Percentiles rank a stretch among this genome's conserved stretches.
Evolutionary conservation across 2,113 vertebrate species (phyloP).

Genomic region (Nothoprocta perdicaria): DNA sequence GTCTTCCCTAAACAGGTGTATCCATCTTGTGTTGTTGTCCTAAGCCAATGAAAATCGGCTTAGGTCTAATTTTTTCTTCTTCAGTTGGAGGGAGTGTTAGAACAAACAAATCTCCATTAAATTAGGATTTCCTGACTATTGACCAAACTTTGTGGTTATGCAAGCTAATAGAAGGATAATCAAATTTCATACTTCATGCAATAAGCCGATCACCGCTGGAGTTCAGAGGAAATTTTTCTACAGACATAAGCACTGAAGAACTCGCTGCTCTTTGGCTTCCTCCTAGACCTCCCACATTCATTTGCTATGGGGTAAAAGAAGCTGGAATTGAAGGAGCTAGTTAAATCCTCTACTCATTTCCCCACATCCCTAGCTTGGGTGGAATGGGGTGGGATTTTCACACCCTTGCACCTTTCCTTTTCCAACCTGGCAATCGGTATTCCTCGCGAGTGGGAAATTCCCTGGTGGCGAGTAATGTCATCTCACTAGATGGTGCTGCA

Average conservation of each 20-base stretch:
- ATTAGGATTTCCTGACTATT: neutral
- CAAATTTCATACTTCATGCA: neutral
- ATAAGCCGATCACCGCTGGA: neutral
- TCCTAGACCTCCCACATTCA: neutral
- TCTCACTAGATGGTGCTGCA: slow-evolving; percentile 73
- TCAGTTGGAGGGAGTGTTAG: neutral
- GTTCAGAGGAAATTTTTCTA: neutral
- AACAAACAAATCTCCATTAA: neutral
- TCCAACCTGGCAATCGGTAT: neutral
- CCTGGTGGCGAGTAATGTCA: slow-evolving; percentile 36
- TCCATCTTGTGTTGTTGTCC: neutral
- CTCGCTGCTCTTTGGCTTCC: neutral
- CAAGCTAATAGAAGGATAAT: neutral
- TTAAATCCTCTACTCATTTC: neutral
- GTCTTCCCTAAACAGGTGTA: neutral
- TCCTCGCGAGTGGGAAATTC: neutral
- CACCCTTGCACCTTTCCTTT: neutral
- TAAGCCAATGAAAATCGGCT: neutral
- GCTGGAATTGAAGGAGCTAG: neutral
- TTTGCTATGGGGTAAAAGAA: neutral
- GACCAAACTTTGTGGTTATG: neutral
- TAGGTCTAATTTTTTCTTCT: neutral
- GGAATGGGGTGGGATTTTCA: neutral
- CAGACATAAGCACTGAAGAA: neutral
- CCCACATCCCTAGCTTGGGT: neutral